phyloP scores from a whole-genome alignment of 2,113 vertebrate genomes.

The Rhadina sibilatrix region DNA sequence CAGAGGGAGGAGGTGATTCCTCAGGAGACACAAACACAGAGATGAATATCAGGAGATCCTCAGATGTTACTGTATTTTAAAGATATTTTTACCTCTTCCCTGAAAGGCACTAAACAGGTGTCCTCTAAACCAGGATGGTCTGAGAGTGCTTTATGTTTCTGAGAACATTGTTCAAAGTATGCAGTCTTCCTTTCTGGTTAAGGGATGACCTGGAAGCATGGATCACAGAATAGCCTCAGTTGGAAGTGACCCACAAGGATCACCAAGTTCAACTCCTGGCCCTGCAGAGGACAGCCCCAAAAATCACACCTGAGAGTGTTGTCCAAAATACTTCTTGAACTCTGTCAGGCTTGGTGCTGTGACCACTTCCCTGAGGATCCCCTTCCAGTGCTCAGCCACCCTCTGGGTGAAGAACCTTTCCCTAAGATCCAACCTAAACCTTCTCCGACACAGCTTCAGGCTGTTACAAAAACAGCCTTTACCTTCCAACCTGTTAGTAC shows the following conservation, averaged over 20 bases:
- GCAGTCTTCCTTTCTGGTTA: neutral
- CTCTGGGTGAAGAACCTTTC: neutral
- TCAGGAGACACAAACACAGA: neutral
- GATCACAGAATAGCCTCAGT: neutral
- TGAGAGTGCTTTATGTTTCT: neutral
- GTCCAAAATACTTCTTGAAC: neutral
- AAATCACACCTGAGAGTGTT: neutral
- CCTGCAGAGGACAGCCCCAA: neutral
- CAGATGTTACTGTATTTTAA: neutral
- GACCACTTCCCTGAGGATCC: neutral
- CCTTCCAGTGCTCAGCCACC: neutral
- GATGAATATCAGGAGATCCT: neutral
- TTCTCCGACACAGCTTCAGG: neutral
- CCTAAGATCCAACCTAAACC: neutral
- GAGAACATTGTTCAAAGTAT: neutral
- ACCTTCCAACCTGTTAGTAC: neutral
- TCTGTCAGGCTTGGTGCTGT: neutral
- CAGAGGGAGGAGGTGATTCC: neutral
- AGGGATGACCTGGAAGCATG: neutral
- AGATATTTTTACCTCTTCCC: neutral
- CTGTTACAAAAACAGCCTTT: neutral
- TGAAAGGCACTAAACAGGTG: neutral
- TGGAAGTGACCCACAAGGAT: neutral
- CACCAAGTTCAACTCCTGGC: rapidly evolving
- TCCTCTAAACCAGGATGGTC: neutral